Evolutionary conservation across 2,797 vertebrate species (phyloP), one percentile per base, ranked within the genome.

Genomic region (Ispidina lecontei): DNA sequence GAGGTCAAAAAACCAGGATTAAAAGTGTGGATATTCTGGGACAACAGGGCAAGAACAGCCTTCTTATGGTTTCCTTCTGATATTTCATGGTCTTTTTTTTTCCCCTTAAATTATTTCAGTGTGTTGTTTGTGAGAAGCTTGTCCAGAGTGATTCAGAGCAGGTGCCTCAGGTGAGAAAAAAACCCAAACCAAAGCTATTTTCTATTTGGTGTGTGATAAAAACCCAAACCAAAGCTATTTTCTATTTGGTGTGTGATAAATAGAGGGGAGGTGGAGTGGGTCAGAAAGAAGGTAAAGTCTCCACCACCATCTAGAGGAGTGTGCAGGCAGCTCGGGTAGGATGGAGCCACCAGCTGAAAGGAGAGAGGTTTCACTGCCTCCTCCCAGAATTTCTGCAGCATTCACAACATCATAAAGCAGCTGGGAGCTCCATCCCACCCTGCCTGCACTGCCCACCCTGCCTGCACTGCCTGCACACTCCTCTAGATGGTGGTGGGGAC

Each of bases 401-500:
- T 14, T 39, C 37, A 39, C 37, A 39, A 14, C 37, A 39, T 39
- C 37, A 39, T 39, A 14, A 39, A 39, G 37, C 37, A 39, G 14
- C 37, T 39, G 37, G 37, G 14, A 14, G 37, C 14, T 39, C 37
- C 37, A 39, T 39, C 14, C 37, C 37, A 14, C 13, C 37, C 37
- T 39, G 37, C 37, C 37, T 37, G 37, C 37, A 39, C 37, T 39
- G 37, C 37, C 37, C 37, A 14, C 37, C 37, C 37, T 90, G 25
- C 2, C 71, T 95, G 89, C 21, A 55, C 75, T 92, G 72, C 85
- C 75, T 92, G 65, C 15, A 90, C 54, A 78, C 83, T 14, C 94
- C 91, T 95, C 84, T 94, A 93, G 92, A 74, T 93, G 92, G 91
- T 96, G 90, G 39, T 90, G 87, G 90, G 60, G 77, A 91, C 68